Evolutionary conservation across 2,113 vertebrate genomes (phyloP), one percentile per base, ranked within the genome.

Genomic region (Hoplias malabaricus): DNA sequence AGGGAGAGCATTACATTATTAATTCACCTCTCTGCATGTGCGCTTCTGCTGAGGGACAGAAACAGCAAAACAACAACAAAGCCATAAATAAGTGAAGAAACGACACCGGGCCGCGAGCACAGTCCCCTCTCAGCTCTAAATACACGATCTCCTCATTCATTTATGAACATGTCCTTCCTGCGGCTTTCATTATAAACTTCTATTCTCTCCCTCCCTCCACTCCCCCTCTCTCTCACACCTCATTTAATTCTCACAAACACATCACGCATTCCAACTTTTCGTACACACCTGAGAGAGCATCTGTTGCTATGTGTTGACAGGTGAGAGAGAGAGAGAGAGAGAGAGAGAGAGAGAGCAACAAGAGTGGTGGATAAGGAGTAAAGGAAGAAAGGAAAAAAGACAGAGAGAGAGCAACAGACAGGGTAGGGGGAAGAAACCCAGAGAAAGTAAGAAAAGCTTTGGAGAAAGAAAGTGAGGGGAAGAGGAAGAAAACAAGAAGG

Each of bases 51-150:
- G 36, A 38, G 43, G 67, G 13, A 57, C 57, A 70, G 62, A 61
- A 16, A 59, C 42, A 53, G 43, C 61, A 63, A 70, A 67, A 76
- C 11, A 54, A 78, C 67, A 71, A 69, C 66, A 62, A n/a, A 34
- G 27, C 31, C 40, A 77, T 77, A 46, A 70, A 77, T 61, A 69
- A 62, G 67, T 48, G 16, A 70, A 31, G 40, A 33, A 69, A 59
- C 62, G 6, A 59, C 69, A 50, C 46, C 42, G 54, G 46, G 56
- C 7, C 33, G 65, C n/a, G 36, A 77, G 75, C 65, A 66, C 66
- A 29, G 36, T 43, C 63, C 27, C 38, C 13, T 14, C 65, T 59
- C 54, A 29, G 27, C 65, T 59, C 75, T 46, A 68, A 56, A 79
- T 56, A 67, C 29, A 57, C 4, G 25, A 48, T 27, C 68, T 48